These are phyloP conservation scores for Labeo rohita DNA, from an alignment of 2,113 vertebrate genomes.

Conservation along the genomic window DNA sequence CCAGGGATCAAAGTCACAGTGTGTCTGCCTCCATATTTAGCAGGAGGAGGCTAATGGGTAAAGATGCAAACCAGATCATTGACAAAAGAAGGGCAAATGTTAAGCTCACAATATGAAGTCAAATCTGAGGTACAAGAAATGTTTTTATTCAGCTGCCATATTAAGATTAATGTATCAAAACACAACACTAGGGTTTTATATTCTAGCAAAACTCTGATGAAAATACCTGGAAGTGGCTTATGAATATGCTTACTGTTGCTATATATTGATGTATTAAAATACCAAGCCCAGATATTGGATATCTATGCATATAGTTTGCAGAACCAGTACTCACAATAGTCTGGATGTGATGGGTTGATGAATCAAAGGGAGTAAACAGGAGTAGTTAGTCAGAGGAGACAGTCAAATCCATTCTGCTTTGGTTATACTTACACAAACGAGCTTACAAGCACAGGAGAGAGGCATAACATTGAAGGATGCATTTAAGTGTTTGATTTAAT, in stretches of 20 bases:
- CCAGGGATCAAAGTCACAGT: slow-evolving; percentile 86
- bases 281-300: neutral
- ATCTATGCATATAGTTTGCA: neutral
- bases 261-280: neutral
- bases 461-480: neutral
- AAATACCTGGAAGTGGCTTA: neutral
- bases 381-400: slow-evolving; percentile 47
- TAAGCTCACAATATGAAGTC: neutral
- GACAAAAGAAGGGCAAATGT: neutral
- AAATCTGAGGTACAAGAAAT: neutral
- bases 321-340: slow-evolving; percentile 66
- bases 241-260: neutral
- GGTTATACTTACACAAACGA: slow-evolving; percentile 21
- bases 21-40: slow-evolving; percentile 85
- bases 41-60: slow-evolving; percentile 74
- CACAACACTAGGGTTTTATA: neutral
- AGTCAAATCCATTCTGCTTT: slow-evolving; percentile 13
- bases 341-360: slow-evolving; percentile 49
- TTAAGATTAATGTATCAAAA: neutral
- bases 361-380: slow-evolving; percentile 53
- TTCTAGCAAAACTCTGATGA: neutral
- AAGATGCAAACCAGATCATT: slow-evolving; percentile 17
- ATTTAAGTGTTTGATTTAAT: neutral
- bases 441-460: neutral
- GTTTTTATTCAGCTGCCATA: neutral